Percentiles rank a stretch among this genome's conserved stretches.
Conservation (phyloP, 92 coral and sea anemone genomes). For the Paramuricea clavata region DNA sequence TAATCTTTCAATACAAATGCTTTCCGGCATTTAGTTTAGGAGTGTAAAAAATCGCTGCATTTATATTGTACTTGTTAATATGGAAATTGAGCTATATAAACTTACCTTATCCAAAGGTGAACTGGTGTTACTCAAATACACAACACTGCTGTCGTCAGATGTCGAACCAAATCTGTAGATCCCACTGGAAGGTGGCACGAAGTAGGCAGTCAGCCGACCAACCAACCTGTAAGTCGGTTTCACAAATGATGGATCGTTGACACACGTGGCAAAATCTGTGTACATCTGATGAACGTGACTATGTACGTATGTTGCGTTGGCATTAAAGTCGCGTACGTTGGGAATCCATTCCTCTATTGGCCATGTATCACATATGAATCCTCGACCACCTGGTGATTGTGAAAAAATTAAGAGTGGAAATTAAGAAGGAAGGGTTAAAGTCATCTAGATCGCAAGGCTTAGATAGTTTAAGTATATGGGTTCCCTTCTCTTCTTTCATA, state of each 20-base stretch:
- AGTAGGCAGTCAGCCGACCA: slow-evolving; percentile 78
- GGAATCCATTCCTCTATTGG: neutral
- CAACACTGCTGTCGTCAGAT: slow-evolving; percentile 80
- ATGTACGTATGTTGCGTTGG: neutral
- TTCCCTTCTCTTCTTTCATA: too few species aligned
- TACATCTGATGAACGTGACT: slow-evolving; percentile 6
- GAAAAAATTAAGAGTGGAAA: neutral
- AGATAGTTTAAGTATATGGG: too few species aligned
- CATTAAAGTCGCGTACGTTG: neutral
- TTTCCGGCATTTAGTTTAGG: too few species aligned
- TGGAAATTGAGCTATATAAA: neutral
- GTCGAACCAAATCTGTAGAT: slow-evolving; percentile 76
- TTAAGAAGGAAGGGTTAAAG: too few species aligned
- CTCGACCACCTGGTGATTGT: slow-evolving; percentile 75
- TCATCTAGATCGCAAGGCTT: too few species aligned
- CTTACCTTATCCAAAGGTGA: slow-evolving; percentile 71
- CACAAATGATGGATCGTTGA: neutral
- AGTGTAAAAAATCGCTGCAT: too few species aligned
- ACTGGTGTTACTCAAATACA: slow-evolving; percentile 70
- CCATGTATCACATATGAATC: slow-evolving; percentile 83
- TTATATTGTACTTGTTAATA: too few species aligned
- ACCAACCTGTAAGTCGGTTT: neutral
- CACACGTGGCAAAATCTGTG: slow-evolving; percentile 19
- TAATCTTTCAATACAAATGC: too few species aligned
- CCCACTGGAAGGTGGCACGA: slow-evolving; percentile 86